Percentiles rank a stretch among this genome's conserved stretches.
Conservation (phyloP, 2,888 invertebrate species). For the Dryadula phaetusa region DNA sequence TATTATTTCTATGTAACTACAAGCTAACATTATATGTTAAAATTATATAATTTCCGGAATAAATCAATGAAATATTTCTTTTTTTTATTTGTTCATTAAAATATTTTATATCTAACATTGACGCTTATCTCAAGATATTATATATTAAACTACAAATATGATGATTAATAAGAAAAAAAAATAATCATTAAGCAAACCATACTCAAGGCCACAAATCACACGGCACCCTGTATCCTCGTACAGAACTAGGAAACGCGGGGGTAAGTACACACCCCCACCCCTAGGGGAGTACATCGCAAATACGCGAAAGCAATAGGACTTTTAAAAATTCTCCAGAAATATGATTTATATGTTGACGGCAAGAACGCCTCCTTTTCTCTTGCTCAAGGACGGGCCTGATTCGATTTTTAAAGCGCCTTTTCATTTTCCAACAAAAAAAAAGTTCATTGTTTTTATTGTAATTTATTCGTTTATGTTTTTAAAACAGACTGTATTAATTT, state of each 20-base stretch:
- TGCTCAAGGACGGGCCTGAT: conserved; percentile 81
- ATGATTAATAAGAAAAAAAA: neutral
- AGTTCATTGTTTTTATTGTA: conserved; percentile 51
- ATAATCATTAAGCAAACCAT: conserved; percentile 34
- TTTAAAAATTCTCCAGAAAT: conserved; percentile 85
- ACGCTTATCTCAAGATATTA: too few relatives aligned
- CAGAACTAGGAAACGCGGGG: conserved; percentile 83
- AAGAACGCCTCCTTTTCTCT: conserved; percentile 73
- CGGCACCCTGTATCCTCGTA: conserved; percentile 60
- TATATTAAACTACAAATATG: neutral
- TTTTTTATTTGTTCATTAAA: too few relatives aligned
- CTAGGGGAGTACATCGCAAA: conserved; percentile 83
- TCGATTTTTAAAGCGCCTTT: conserved; percentile 81
- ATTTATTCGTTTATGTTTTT: conserved; percentile 38
- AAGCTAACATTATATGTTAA: too few relatives aligned
- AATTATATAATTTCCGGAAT: neutral
- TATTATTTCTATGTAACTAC: neutral
- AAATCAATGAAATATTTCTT: too few relatives aligned
- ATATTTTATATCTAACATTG: too few relatives aligned
- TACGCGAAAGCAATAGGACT: conserved; percentile 85
- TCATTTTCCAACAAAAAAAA: conserved; percentile 44
- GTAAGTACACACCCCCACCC: conserved; percentile 79
- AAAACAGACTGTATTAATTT: conserved; percentile 23
- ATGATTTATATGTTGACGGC: conserved; percentile 85
- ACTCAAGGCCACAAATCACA: conserved; percentile 50